Conservation (phyloP, 2,797 vertebrate species). For the Argyrosomus regius region DNA sequence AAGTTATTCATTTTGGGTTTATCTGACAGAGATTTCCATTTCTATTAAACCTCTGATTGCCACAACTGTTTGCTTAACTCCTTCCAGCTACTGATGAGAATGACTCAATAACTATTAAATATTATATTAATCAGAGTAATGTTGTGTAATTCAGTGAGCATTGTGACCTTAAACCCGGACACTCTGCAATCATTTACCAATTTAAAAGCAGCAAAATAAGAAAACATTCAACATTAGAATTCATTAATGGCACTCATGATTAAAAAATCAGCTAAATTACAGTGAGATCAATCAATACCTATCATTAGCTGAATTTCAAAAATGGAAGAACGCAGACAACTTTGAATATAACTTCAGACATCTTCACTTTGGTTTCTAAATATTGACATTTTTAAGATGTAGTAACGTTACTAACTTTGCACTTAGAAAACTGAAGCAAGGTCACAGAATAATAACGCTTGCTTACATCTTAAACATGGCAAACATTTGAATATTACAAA, state of each 20-base stretch:
- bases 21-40: not conserved
- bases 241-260: not conserved
- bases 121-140: too few species aligned
- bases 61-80: not conserved
- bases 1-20: not conserved
- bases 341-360: not conserved
- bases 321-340: not conserved
- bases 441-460: not conserved
- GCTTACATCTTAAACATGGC: not conserved
- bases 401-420: conserved; percentile 3
- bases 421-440: conserved; percentile 30
- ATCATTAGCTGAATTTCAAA: not conserved
- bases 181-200: not conserved
- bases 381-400: not conserved
- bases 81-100: not conserved
- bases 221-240: not conserved
- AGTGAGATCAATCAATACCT: not conserved
- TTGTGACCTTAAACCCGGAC: not conserved
- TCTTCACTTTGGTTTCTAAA: not conserved
- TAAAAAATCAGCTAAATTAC: not conserved
- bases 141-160: not conserved
- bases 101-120: not conserved
- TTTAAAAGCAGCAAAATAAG: not conserved
- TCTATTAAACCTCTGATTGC: not conserved
- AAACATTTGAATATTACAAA: not conserved